Conservation (phyloP, 2,113 vertebrate genomes). For the Mesoclemmys tuberculata region DNA sequence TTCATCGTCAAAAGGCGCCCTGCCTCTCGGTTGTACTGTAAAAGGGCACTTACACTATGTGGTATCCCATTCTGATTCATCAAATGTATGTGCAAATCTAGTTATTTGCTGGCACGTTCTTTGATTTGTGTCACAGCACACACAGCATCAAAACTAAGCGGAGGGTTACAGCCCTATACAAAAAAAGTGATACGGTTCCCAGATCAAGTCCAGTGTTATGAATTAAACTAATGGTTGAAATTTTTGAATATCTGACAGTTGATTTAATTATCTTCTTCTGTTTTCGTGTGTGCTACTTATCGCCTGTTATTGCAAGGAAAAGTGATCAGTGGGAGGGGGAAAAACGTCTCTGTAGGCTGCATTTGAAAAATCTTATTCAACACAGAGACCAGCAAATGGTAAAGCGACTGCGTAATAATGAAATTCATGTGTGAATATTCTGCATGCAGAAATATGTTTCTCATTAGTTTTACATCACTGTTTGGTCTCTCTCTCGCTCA, state of each 20-base stretch:
- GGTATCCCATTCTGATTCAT: not conserved
- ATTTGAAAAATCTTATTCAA: slow-evolving; percentile 36
- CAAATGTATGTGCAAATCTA: slow-evolving; percentile 54
- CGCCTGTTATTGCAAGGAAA: not conserved
- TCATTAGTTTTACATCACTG: slow-evolving; percentile 77
- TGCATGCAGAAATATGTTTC: slow-evolving; percentile 75
- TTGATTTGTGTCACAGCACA: not conserved
- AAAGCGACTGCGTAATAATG: slow-evolving; percentile 61
- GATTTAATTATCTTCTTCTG: slow-evolving; percentile 25
- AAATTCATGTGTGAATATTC: slow-evolving; percentile 78
- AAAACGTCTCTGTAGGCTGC: not conserved
- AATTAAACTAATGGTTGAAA: slow-evolving; percentile 61
- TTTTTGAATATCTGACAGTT: slow-evolving; percentile 3
- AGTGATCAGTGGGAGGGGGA: not conserved
- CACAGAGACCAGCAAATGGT: slow-evolving; percentile 35
- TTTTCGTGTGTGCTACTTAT: not conserved
- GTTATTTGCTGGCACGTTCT: slow-evolving; percentile 39
- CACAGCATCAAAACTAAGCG: not conserved
- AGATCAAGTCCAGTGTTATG: slow-evolving; percentile 84
- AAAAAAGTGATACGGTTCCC: slow-evolving; percentile 18
- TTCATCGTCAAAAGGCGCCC: slow-evolving; percentile 36
- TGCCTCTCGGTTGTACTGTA: slow-evolving; percentile 1
- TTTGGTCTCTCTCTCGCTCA: not conserved
- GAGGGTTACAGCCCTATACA: slow-evolving; percentile 51
- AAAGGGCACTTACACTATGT: slow-evolving; percentile 1